Base-by-base conservation (phyloP, 1,140 invertebrate species). In the Maniola jurtina region DNA sequence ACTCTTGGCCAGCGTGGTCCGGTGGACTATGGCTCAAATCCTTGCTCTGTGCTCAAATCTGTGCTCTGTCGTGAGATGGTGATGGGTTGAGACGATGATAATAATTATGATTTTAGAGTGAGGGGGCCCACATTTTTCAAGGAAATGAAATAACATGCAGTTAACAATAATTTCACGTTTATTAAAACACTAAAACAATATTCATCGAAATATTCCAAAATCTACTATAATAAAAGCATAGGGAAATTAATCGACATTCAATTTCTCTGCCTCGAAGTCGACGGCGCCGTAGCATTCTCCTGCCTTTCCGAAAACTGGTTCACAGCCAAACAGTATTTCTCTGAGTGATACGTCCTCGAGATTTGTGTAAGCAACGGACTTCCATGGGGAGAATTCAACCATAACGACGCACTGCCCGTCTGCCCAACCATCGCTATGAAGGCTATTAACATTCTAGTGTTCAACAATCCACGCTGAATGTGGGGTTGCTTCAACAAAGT, bases 341-440 rank as follows among this genome's bases (percentile, higher is more conserved):
- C 88, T 0, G 88, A 83, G 64, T 90, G 88, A 50, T 90, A 90
- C 0, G 86, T 90, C 33, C 88, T 79, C 0, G 86, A 88, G 58
- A 90, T 90, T 45, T 90, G 86, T 0, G 85, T 83, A 11, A 90
- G 66, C 6, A 90, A 66, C 0, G 86, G 86, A 58, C 81, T 85
- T 0, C 88, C 86, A 54, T 89, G 88, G 0, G 88, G 85, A 1
- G 88, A 88, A 36, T 88, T 88, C 6, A 90, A 66, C 88, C 88
- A 90, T 0, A 90, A 34, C 9, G 84, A 74, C 1, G 88, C 88
- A 48, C 79, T 87, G 5, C 84, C 85, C 0, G 79, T 82, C 57
- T 86, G 81, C 0, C 86, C 86, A 0, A 90, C 84, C 86, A 90
- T 90, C 0, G 83, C 83, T 36, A 90, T 90, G 45, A 90, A 90